A percentile compares a stretch with the other conserved stretches of the same genome.
Evolutionary conservation across 1,140 invertebrate species (phyloP).

Genomic region (Nylanderia fulva): DNA sequence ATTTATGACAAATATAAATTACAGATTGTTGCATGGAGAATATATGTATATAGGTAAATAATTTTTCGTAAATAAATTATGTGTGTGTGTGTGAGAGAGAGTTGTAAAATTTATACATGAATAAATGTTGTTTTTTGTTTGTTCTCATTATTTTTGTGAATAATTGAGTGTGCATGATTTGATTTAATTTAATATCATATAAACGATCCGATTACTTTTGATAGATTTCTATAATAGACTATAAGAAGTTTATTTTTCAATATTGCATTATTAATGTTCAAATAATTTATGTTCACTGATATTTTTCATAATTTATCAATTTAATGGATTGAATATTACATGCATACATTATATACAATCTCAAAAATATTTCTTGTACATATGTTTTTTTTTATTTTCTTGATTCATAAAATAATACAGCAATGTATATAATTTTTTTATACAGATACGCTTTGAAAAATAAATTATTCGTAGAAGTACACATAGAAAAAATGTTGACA

Average conservation of each 20-base stretch:
- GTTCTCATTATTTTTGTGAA: background rate
- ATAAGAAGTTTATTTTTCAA: background rate
- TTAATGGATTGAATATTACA: background rate
- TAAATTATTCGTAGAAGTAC: too few species aligned
- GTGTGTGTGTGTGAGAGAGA: background rate
- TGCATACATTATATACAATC: background rate
- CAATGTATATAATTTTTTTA: background rate
- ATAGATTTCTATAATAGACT: background rate
- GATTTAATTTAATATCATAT: background rate
- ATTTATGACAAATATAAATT: constrained; percentile 11
- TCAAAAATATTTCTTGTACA: background rate
- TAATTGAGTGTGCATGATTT: background rate
- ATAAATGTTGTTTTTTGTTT: background rate
- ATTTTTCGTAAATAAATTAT: background rate
- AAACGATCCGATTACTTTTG: background rate
- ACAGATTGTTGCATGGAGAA: background rate
- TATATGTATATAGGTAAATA: background rate
- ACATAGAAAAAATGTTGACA: background rate
- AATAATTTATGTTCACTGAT: background rate
- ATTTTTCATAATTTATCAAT: background rate
- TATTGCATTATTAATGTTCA: background rate
- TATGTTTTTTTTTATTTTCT: background rate
- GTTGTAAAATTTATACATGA: background rate
- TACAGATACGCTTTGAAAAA: too few species aligned
- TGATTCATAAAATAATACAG: background rate